Base-by-base conservation (phyloP, 2,797 vertebrate species). In the Aphelocoma californica region DNA sequence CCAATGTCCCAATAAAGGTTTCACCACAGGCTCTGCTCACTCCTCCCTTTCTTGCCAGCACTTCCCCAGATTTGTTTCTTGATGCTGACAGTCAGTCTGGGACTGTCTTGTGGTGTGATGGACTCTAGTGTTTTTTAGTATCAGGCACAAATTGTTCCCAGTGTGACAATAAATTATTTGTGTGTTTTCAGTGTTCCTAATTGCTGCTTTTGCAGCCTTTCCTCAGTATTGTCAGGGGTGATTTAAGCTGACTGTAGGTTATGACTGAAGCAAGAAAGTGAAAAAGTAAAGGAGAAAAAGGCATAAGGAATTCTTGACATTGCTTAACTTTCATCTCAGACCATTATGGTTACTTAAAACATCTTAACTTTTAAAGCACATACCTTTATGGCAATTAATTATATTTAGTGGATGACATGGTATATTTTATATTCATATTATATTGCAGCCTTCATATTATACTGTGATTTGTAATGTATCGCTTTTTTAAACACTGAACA, bases 181-280 rank as follows among this genome's bases (percentile, higher is more conserved):
- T 28, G 67, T 90, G 72, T 47, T 90, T 95, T 88, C 62, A 58
- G 67, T 73, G 32, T 50, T 96, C 65, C 44, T 93, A 90, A 91
- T 61, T 84, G 58, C 60, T 72, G 62, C 54, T 93, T 92, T 93
- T 92, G 45, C 64, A 86, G 45, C 47, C 80, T 75, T 89, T 84
- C 61, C 24, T 19, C 6, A 6, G 36, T 26, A 38, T 65, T 91
- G 73, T 67, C 86, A 80, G 64, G 73, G 48, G 44, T 65, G 45
- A 75, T 95, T 83, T 89, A 85, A 62, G 20, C 17, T 70, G 62
- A 62, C 66, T 70, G 9, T 61, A 38, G 50, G 64, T 88, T 32
- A 38, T 61, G 77, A 73, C 51, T 72, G 58, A 93, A 83, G 42
- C 5, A 20, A 87, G 56, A 65, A 75, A 94, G 6, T 47, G 29